A percentile compares a stretch with the other conserved stretches of the same genome.
phyloP scores from a whole-genome alignment of 2,888 invertebrate species.

The Phortica okadai region DNA sequence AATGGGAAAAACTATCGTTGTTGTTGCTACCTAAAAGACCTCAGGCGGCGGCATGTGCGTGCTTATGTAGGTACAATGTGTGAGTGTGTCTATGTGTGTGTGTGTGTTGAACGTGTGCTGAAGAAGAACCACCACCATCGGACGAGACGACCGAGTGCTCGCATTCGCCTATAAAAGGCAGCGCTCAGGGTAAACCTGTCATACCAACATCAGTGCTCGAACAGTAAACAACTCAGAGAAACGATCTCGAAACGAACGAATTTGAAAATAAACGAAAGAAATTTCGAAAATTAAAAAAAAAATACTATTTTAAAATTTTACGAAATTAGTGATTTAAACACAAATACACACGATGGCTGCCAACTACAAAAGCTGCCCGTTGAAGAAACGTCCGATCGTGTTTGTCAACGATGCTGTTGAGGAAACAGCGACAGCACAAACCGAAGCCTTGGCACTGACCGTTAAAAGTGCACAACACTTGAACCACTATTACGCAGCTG shows the following conservation, averaged over 20 bases:
- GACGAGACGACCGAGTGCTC: constrained; percentile 39
- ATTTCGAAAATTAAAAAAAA: constrained; percentile 19
- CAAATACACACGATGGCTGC: constrained; percentile 61
- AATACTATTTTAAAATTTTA: constrained; percentile 20
- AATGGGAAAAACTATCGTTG: constrained; percentile 56
- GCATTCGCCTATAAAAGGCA: constrained; percentile 66
- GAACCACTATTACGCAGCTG: background rate
- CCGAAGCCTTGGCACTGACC: constrained; percentile 63
- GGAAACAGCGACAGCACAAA: constrained; percentile 71
- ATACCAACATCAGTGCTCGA: constrained; percentile 71
- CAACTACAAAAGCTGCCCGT: constrained; percentile 92
- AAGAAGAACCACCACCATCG: constrained; percentile 63
- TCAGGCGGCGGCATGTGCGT: constrained; percentile 45
- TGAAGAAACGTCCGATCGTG: constrained; percentile 91
- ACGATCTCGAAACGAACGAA: constrained; percentile 34
- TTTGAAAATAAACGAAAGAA: constrained; percentile 38
- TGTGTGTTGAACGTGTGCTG: constrained; percentile 50
- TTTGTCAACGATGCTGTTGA: constrained; percentile 80
- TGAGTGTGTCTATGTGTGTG: constrained; percentile 37
- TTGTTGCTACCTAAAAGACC: constrained; percentile 56
- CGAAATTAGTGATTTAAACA: constrained; percentile 16
- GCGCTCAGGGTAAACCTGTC: constrained; percentile 71
- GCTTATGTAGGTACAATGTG: constrained; percentile 37
- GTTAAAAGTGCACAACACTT: constrained; percentile 45
- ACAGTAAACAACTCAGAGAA: constrained; percentile 63